A percentile compares a stretch with the other conserved stretches of the same genome.
These are phyloP conservation scores for Scopus umbretta DNA, from an alignment of 2,113 vertebrate species.

Conservation along the genomic window DNA sequence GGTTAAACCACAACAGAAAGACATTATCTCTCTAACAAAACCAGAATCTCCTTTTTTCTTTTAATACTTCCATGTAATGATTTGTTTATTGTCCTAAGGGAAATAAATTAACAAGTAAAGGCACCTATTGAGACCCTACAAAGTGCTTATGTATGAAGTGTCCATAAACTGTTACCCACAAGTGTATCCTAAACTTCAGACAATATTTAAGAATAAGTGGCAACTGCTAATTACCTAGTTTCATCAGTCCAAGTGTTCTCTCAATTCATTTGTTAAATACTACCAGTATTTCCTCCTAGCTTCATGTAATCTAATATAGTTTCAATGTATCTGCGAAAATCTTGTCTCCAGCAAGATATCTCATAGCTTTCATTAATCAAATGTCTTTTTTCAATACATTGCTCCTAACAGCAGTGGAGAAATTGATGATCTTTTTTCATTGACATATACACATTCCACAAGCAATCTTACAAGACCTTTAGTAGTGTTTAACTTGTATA, in stretches of 20 bases:
- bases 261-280: background rate
- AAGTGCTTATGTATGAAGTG: background rate
- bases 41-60: background rate
- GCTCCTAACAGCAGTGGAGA: background rate
- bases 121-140: background rate
- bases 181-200: background rate
- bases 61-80: background rate
- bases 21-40: background rate
- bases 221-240: conserved; percentile 3
- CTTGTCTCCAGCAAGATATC: background rate
- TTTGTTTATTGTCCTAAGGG: background rate
- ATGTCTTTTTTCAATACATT: background rate
- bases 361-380: background rate
- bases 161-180: background rate
- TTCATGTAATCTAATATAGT: background rate
- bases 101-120: background rate
- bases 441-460: background rate
- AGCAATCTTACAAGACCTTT: background rate
- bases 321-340: background rate
- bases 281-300: background rate
- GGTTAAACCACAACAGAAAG: too few species aligned
- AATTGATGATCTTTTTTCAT: background rate
- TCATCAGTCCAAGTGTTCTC: background rate
- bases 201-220: background rate
- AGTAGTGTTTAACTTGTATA: background rate